A percentile compares a stretch with the other conserved stretches of the same genome.
Conservation (phyloP, 1,140 invertebrate species). For the Euwallacea fornicatus region DNA sequence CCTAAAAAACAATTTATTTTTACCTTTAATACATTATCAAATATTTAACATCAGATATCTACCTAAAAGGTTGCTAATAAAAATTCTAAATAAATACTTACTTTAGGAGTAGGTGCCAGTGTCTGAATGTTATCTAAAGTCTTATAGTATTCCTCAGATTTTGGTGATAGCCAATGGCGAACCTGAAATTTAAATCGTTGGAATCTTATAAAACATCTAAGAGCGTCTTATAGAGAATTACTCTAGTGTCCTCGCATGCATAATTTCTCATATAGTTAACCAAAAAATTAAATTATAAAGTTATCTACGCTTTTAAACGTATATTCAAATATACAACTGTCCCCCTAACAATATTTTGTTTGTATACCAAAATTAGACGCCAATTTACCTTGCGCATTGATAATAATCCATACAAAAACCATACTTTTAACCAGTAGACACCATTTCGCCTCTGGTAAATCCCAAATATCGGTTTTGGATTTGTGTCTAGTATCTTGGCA, state of each 20-base stretch:
- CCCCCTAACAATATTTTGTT: too few relatives aligned
- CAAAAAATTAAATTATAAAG: too few relatives aligned
- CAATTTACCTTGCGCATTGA: constrained; percentile 51
- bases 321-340: too few relatives aligned
- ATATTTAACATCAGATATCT: too few relatives aligned
- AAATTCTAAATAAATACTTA: constrained; percentile 19
- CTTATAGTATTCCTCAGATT: constrained; percentile 35
- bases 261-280: too few relatives aligned
- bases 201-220: too few relatives aligned
- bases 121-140: constrained; percentile 58
- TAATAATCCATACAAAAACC: constrained; percentile 55
- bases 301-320: too few relatives aligned
- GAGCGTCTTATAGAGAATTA: too few relatives aligned
- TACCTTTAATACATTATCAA: too few relatives aligned
- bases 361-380: background rate
- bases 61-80: too few relatives aligned
- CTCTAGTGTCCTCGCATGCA: too few relatives aligned
- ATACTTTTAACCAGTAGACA: constrained; percentile 56
- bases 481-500: constrained; percentile 34
- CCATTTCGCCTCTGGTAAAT: constrained; percentile 58
- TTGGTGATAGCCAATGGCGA: constrained; percentile 39
- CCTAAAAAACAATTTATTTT: too few relatives aligned
- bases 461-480: constrained; percentile 55
- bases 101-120: constrained; percentile 52
- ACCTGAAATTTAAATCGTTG: constrained; percentile 18